These are phyloP conservation scores for Tenebrio molitor DNA, from an alignment of 1,140 invertebrate species.

Conservation along the genomic window DNA sequence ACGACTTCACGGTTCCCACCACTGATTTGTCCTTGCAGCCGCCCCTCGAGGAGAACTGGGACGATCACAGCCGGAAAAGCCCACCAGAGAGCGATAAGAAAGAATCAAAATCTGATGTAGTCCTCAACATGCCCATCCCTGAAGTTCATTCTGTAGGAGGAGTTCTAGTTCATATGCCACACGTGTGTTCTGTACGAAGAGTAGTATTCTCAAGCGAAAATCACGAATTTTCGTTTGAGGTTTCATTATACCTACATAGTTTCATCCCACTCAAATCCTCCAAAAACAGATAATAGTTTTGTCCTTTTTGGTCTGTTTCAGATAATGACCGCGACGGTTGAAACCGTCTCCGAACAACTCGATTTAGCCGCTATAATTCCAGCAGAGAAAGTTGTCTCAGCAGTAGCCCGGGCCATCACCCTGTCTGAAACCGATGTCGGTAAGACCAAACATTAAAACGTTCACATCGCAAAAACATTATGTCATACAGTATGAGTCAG, in stretches of 20 bases:
- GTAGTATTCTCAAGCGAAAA: constrained; percentile 60
- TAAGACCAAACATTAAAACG: constrained; percentile 66
- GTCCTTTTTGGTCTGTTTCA: constrained; percentile 65
- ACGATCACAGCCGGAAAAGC: constrained; percentile 74
- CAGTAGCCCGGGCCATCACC: constrained; percentile 87
- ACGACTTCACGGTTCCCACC: no score
- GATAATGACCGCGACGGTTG: constrained; percentile 94
- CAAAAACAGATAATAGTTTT: constrained; percentile 35
- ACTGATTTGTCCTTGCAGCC: constrained; percentile 65
- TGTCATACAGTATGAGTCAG: no score
- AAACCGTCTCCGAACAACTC: constrained; percentile 91
- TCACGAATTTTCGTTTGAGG: constrained; percentile 54
- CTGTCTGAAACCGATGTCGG: constrained; percentile 91
- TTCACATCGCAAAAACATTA: background rate
- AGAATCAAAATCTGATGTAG: constrained; percentile 74
- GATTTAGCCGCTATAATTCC: constrained; percentile 87
- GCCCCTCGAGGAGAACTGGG: constrained; percentile 72
- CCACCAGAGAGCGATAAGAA: constrained; percentile 77
- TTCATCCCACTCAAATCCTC: background rate
- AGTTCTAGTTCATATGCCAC: constrained; percentile 90
- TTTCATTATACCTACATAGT: constrained; percentile 47
- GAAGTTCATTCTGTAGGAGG: constrained; percentile 85
- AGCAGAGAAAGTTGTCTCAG: constrained; percentile 82
- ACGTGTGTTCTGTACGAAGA: constrained; percentile 78
- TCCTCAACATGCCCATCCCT: constrained; percentile 74